Evolutionary conservation across 1,140 invertebrate species (phyloP).

Genomic region (Tetragnatha versicolor): DNA sequence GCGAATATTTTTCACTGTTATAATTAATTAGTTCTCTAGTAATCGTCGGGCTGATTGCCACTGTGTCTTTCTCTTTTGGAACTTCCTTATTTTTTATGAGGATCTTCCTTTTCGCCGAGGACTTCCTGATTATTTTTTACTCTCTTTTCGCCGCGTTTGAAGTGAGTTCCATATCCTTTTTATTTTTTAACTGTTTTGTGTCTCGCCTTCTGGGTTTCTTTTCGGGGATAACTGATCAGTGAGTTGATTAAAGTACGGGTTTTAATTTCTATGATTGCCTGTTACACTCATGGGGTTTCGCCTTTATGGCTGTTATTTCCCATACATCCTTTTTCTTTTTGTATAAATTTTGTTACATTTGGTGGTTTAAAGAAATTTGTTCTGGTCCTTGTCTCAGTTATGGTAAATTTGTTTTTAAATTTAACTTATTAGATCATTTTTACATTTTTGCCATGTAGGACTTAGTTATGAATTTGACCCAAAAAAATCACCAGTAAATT

Average conservation of each 20-base stretch:
- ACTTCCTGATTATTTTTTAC: neutral
- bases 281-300: too few species aligned
- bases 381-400: too few species aligned
- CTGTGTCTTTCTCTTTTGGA: neutral
- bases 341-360: too few species aligned
- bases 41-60: constrained; percentile 38
- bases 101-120: neutral
- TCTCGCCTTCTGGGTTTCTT: neutral
- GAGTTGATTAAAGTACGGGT: neutral
- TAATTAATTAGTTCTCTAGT: constrained; percentile 46
- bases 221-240: neutral
- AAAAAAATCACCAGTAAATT: too few species aligned
- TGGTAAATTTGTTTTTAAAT: too few species aligned
- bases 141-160: neutral
- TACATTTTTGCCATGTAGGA: too few species aligned
- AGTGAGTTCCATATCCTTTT: neutral
- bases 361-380: too few species aligned
- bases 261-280: too few species aligned
- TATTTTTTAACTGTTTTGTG: neutral
- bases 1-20: constrained; percentile 20
- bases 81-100: neutral
- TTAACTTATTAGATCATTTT: too few species aligned
- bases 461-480: too few species aligned
- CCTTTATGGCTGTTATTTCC: too few species aligned
- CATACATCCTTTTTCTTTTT: too few species aligned